Percentiles rank a stretch among this genome's conserved stretches.
phyloP scores from a whole-genome alignment of 92 coral and sea anemone species.

The Actinernus sp. region DNA sequence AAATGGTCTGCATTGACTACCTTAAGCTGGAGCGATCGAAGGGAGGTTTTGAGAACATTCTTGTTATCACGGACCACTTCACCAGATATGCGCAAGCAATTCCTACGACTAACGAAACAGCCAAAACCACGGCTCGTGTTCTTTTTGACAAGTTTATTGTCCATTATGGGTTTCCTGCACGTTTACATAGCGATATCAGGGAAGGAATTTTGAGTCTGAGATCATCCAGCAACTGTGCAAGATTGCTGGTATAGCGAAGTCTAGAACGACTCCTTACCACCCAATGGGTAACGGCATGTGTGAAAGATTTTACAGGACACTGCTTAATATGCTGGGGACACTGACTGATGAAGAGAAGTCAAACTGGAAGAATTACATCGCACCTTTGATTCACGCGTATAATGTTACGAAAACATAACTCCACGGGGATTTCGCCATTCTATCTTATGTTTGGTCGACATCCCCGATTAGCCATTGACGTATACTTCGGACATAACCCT shows the following conservation, averaged over 20 bases:
- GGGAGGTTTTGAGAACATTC: constrained; percentile 5
- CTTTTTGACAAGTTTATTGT: too few relatives aligned
- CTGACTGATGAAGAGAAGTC: constrained; percentile 43
- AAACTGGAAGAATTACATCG: constrained; percentile 42
- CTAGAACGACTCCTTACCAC: too few relatives aligned
- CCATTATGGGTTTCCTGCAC: too few relatives aligned
- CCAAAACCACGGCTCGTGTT: too few relatives aligned
- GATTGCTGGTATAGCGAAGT: neutral
- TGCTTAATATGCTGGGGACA: constrained; percentile 49
- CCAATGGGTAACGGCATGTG: too few relatives aligned
- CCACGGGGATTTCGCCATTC: constrained; percentile 45
- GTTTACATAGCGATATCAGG: neutral
- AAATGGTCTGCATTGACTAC: constrained; percentile 1
- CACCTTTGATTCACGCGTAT: constrained; percentile 52
- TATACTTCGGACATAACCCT: neutral
- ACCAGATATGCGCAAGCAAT: constrained; percentile 9
- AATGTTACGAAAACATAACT: constrained; percentile 35
- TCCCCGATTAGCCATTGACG: constrained; percentile 1
- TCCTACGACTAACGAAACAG: neutral
- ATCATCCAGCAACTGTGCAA: constrained; percentile 2
- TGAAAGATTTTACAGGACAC: constrained; percentile 22
- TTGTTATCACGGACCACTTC: constrained; percentile 8
- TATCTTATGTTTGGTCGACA: constrained; percentile 33
- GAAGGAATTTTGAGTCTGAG: neutral
- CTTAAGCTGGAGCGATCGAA: constrained; percentile 1